Evolutionary conservation across 2,888 invertebrate species (phyloP).

Genomic region (Platynereis dumerilii): DNA sequence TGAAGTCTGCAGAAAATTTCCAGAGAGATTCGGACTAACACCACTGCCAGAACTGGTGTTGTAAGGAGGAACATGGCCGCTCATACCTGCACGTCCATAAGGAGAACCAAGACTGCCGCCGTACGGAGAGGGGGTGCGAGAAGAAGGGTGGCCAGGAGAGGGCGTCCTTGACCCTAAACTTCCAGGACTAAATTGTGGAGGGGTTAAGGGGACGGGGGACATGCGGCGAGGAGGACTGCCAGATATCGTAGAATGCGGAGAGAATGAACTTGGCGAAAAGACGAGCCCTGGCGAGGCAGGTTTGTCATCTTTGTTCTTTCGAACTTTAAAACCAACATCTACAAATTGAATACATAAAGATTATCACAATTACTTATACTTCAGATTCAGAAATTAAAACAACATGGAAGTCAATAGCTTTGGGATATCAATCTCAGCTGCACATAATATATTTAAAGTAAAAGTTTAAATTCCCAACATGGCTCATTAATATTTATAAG

Average conservation of each 20-base stretch:
- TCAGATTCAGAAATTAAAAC: neutral
- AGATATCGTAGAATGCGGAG: neutral
- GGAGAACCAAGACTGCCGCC: neutral
- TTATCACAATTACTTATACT: neutral
- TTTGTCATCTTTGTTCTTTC: neutral
- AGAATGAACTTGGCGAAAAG: slow-evolving; percentile 17
- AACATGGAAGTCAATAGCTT: neutral
- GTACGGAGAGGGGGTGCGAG: slow-evolving; percentile 11
- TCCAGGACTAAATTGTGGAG: too few relatives aligned
- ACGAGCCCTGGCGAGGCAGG: slow-evolving; percentile 1
- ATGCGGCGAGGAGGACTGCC: too few relatives aligned
- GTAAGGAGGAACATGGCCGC: too few relatives aligned
- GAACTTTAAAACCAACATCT: slow-evolving; percentile 4
- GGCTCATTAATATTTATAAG: too few relatives aligned
- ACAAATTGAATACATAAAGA: neutral
- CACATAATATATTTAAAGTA: too few relatives aligned
- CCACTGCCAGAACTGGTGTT: neutral
- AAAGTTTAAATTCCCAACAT: too few relatives aligned
- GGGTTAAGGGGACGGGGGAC: too few relatives aligned
- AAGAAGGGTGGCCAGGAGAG: neutral
- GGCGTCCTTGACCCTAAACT: neutral
- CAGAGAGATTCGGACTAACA: slow-evolving; percentile 7
- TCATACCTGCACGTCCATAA: too few relatives aligned
- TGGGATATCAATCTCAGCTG: too few relatives aligned
- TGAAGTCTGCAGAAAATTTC: slow-evolving; percentile 16